phyloP scores from a whole-genome alignment of 35 echinoderm and acorn worm genomes.

The Diadema setosum region DNA sequence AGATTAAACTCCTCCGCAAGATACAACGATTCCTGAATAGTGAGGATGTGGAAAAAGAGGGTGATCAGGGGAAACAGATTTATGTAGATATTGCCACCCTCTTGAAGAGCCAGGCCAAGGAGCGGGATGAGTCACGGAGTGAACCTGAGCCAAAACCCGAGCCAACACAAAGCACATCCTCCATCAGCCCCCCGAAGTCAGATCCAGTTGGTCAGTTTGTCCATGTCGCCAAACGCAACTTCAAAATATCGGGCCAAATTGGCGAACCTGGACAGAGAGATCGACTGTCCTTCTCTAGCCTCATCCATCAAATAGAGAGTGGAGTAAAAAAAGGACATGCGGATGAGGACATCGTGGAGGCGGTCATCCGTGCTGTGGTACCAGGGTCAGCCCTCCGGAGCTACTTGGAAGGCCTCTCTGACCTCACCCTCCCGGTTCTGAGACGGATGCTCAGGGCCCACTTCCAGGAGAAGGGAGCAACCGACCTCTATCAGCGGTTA shows the following conservation, averaged over 20 bases:
- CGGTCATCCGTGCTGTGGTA: constrained; percentile 12
- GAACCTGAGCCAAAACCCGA: background rate
- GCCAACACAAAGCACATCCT: too few relatives aligned
- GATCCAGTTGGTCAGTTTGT: too few relatives aligned
- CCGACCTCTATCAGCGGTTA: constrained; percentile 46
- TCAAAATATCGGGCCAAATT: constrained; percentile 13
- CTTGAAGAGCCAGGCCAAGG: background rate
- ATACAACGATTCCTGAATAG: background rate
- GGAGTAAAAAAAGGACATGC: background rate
- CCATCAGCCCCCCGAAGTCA: background rate
- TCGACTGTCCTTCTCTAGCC: too few relatives aligned
- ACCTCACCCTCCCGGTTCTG: background rate
- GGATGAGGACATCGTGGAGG: background rate
- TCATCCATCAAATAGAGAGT: constrained; percentile 51
- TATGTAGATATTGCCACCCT: background rate
- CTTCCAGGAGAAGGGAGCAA: constrained; percentile 49
- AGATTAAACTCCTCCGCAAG: background rate
- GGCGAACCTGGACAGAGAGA: too few relatives aligned
- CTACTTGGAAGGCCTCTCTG: constrained; percentile 34
- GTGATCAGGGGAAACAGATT: background rate
- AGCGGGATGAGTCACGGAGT: background rate
- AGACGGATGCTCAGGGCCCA: constrained; percentile 32
- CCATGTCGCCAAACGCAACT: constrained; percentile 39
- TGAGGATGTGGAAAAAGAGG: background rate
- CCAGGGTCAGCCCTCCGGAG: background rate